Conservation (phyloP, 2,888 invertebrate genomes). For the Agonum fuliginosum region DNA sequence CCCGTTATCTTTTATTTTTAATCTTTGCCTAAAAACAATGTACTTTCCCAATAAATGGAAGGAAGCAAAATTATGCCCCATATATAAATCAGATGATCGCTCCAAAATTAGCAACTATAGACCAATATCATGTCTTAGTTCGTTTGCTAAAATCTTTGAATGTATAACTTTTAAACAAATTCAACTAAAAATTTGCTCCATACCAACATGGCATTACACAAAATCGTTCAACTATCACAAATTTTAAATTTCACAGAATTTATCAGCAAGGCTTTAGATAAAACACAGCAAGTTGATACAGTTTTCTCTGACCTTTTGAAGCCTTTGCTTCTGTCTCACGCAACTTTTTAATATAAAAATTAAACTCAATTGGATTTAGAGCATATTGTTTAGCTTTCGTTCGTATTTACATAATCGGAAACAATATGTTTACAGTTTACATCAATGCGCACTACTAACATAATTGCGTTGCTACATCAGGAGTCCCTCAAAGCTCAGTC, state of each 20-base stretch:
- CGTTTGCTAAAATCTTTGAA: conserved; percentile 62
- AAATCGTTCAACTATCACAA: conserved; percentile 59
- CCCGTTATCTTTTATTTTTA: not conserved
- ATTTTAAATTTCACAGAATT: conserved; percentile 50
- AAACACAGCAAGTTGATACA: conserved; percentile 51
- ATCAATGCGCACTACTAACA: not conserved
- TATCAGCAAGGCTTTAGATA: conserved; percentile 58
- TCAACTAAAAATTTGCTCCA: conserved; percentile 10
- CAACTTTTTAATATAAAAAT: conserved; percentile 58
- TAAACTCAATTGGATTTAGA: conserved; percentile 54
- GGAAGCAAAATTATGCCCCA: conserved; percentile 36
- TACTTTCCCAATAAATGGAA: conserved; percentile 11
- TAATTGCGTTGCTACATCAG: conserved; percentile 4
- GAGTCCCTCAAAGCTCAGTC: conserved; percentile 1
- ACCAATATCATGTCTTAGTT: conserved; percentile 60
- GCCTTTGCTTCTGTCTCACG: conserved; percentile 59
- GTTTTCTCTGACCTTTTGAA: conserved; percentile 61
- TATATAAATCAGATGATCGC: conserved; percentile 59
- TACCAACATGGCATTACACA: conserved; percentile 60
- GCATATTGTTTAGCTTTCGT: not conserved
- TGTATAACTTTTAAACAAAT: conserved; percentile 60
- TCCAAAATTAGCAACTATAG: too few relatives aligned
- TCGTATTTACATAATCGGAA: conserved; percentile 22
- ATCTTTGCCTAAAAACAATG: not conserved
- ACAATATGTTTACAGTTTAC: conserved; percentile 17